A percentile compares a stretch with the other conserved stretches of the same genome.
phyloP scores from a whole-genome alignment of 2,113 vertebrate species.

The Albula glossodonta region DNA sequence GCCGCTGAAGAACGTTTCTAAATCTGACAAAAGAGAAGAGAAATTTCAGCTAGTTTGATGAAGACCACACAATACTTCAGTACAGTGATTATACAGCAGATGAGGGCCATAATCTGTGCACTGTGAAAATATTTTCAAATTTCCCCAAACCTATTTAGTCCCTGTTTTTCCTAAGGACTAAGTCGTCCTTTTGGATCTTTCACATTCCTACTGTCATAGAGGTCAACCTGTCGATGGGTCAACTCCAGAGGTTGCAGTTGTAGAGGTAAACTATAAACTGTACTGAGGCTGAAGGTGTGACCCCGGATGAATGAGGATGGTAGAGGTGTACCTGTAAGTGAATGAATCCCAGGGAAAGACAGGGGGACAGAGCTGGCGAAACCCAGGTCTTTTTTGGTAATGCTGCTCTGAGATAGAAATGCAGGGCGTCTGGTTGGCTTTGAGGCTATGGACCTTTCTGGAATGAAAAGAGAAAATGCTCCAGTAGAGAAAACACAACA shows the following conservation, averaged over 20 bases:
- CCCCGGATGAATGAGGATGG: neutral
- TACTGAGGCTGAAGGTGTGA: no score
- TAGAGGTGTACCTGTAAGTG: slow-evolving; percentile 57
- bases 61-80: neutral
- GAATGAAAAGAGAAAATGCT: neutral
- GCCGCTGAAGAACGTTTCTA: slow-evolving; percentile 51
- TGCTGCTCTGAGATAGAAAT: slow-evolving; percentile 51
- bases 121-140: no score
- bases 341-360: slow-evolving; percentile 47
- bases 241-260: no score
- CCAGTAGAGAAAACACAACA: neutral
- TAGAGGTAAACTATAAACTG: no score
- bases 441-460: slow-evolving; percentile 40
- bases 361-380: slow-evolving; percentile 33
- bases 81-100: no score
- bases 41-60: neutral
- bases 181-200: no score
- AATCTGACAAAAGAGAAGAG: slow-evolving; percentile 45
- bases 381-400: slow-evolving; percentile 48
- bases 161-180: no score
- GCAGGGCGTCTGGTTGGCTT: slow-evolving; percentile 55
- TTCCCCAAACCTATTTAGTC: no score
- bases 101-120: no score
- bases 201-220: no score
- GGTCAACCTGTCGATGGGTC: no score